Evolutionary conservation across 2,113 vertebrate species (phyloP).

Genomic region (Rhinichthys klamathensis): DNA sequence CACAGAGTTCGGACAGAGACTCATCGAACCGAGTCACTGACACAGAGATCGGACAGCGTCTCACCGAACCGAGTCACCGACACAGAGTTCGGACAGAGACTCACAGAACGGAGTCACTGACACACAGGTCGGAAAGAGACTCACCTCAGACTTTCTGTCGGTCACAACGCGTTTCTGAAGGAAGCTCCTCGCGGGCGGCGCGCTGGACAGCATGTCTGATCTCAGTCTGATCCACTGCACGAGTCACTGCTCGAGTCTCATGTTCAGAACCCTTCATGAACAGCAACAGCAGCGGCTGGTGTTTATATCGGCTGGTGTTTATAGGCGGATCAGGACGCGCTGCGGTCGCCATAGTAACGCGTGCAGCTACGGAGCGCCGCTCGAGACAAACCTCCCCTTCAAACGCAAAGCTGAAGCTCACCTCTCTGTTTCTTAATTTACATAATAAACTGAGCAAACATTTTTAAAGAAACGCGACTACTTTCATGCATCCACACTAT

Average conservation of each 20-base stretch:
- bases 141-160: neutral
- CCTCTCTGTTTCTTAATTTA: neutral
- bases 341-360: constrained; percentile 59
- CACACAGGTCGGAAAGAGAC: too few species aligned
- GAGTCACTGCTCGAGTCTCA: neutral
- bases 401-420: neutral
- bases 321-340: neutral
- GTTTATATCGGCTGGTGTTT: neutral
- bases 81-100: too few species aligned
- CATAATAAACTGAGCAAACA: neutral
- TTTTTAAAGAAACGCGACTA: neutral
- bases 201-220: constrained; percentile 18
- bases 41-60: too few species aligned
- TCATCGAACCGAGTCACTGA: too few species aligned
- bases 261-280: neutral
- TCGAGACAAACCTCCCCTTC: neutral
- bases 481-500: neutral
- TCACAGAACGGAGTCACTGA: too few species aligned
- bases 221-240: neutral
- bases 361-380: constrained; percentile 54
- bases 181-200: neutral
- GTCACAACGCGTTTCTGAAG: neutral
- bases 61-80: neutral
- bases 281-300: neutral
- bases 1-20: too few species aligned